Conservation (phyloP, 2,797 vertebrate species). For the Rhabdophis nuchalis region DNA sequence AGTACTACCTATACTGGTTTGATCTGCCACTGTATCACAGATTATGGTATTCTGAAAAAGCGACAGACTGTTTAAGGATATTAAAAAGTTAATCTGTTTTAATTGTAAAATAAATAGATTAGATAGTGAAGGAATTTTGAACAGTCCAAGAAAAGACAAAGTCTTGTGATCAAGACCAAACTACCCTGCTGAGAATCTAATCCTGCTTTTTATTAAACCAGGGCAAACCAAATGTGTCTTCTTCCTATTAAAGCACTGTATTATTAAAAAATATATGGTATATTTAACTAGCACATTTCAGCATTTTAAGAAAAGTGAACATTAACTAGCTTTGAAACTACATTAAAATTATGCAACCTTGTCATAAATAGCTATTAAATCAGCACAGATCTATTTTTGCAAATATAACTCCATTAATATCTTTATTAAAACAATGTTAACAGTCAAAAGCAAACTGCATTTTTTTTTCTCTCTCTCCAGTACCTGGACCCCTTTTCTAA, state of each 20-base stretch:
- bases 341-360: background rate
- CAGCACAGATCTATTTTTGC: background rate
- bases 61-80: background rate
- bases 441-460: background rate
- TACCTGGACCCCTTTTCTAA: background rate
- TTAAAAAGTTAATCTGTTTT: background rate
- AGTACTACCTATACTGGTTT: background rate
- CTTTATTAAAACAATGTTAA: background rate
- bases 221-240: constrained; percentile 2
- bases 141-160: constrained; percentile 22
- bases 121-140: constrained; percentile 14
- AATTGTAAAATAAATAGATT: constrained; percentile 9
- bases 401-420: background rate
- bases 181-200: constrained; percentile 18
- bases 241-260: constrained; percentile 5
- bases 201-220: background rate
- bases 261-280: background rate
- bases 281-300: background rate
- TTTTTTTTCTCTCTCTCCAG: background rate
- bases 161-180: constrained; percentile 22
- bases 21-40: background rate
- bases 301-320: background rate
- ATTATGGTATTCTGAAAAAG: background rate
- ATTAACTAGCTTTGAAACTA: constrained; percentile 4
- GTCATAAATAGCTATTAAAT: background rate